Evolutionary conservation across 2,113 vertebrate genomes (phyloP), one percentile per base, ranked within the genome.

Genomic region (Cebidichthys violaceus): DNA sequence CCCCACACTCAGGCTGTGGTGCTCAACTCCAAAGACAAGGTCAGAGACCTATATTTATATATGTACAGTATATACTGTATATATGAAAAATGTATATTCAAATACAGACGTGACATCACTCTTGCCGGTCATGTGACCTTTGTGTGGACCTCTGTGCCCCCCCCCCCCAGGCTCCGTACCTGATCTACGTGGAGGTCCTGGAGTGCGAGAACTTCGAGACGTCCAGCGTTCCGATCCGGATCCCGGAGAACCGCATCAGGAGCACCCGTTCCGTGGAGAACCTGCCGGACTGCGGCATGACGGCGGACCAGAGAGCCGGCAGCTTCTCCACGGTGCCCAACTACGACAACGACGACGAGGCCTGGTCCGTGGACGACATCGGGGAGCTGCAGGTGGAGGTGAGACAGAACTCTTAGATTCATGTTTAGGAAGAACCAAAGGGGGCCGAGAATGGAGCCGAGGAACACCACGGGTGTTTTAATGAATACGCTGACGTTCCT

Each of bases 351-450:
- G 98, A 99, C 1, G 98, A 99, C 0, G 98, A 99, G 87, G 98
- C 98, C 18, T 99, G 98, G 98, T 96, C 97, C 0, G 97, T 98
- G 88, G 98, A 99, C 0, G 98, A 99, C 83, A 99, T 99, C 9
- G 97, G 96, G 69, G 97, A 99, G 85, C 96, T 99, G 75, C 97
- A 99, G 90, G 98, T 99, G 84, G 98, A 99, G 98, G 98, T 98
- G 86, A 89, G 54, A 9, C 2, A 8, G 7, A 57, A 24, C 54
- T 39, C 9, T 39, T 9, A 39, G 37, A 39, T 39, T 39, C 8
- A 37, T 37, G 35, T 37, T 39, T 39, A 39, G 33, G 39, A 45
- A 13, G 43, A 59, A 59, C 14, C 2, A 3, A 6, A 60, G 60
- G 31, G 60, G 60, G 9, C 29, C 17, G 20, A 37, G 61, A 20